phyloP scores from a whole-genome alignment of 2,113 vertebrate species.

The Colossoma macropomum region DNA sequence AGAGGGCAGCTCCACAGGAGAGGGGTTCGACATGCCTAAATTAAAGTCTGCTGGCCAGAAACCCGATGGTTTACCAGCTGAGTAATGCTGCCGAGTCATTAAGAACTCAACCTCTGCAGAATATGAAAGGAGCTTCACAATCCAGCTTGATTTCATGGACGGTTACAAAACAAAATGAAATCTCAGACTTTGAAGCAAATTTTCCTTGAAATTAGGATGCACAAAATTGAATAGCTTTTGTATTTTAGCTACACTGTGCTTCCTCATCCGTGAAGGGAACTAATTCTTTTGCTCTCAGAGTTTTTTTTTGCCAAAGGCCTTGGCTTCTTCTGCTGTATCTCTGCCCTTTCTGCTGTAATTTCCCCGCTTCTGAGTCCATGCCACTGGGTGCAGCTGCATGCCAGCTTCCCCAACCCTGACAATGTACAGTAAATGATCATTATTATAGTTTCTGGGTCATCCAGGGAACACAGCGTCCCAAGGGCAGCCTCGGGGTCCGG shows the following conservation, averaged over 20 bases:
- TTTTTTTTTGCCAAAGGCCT: neutral
- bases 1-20: neutral
- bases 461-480: conserved; percentile 3
- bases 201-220: conserved; percentile 27
- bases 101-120: neutral
- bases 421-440: conserved; percentile 34
- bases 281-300: conserved; percentile 23
- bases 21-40: neutral
- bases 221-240: conserved; percentile 7
- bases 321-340: neutral
- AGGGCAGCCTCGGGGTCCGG: neutral
- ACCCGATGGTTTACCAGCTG: neutral
- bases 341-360: conserved; percentile 15
- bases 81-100: neutral
- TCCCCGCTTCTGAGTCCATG: neutral
- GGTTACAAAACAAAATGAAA: neutral
- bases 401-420: conserved; percentile 1
- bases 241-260: neutral
- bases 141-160: conserved; percentile 13
- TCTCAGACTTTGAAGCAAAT: conserved; percentile 27
- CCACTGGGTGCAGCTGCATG: conserved; percentile 18
- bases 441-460: conserved; percentile 41
- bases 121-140: neutral
- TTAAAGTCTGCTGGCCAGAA: neutral
- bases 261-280: conserved; percentile 7